phyloP scores from a whole-genome alignment of 2,113 vertebrate genomes.

The Emydocephalus ijimae region DNA sequence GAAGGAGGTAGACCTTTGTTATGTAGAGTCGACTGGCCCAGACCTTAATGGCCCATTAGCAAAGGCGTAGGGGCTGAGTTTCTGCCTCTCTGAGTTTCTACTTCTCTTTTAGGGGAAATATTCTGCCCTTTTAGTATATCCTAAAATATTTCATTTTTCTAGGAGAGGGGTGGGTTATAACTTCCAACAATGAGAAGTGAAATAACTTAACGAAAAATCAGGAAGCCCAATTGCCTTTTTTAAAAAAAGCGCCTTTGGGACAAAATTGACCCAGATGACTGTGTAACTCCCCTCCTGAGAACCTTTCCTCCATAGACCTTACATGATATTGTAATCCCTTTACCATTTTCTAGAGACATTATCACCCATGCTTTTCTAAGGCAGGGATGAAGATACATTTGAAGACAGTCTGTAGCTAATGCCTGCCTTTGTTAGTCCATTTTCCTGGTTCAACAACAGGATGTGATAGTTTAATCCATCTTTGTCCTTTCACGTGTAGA shows the following conservation, averaged over 20 bases:
- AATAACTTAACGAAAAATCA: neutral
- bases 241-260: neutral
- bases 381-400: neutral
- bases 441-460: neutral
- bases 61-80: too few species aligned
- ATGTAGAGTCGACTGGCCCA: too few species aligned
- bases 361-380: neutral
- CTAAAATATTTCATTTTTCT: too few species aligned
- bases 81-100: too few species aligned
- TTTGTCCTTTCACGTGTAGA: conserved; percentile 20
- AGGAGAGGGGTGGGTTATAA: too few species aligned
- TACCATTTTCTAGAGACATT: neutral
- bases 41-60: too few species aligned
- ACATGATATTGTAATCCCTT: neutral
- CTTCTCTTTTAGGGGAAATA: too few species aligned
- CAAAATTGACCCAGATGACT: neutral
- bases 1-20: too few species aligned
- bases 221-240: neutral
- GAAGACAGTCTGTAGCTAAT: neutral
- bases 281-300: neutral
- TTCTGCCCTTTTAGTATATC: too few species aligned
- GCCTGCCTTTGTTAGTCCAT: neutral
- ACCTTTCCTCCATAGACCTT: neutral
- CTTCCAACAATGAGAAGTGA: neutral
- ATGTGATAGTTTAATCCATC: neutral